Conservation (phyloP, 2,113 vertebrate species). For the Physeter macrocephalus region DNA sequence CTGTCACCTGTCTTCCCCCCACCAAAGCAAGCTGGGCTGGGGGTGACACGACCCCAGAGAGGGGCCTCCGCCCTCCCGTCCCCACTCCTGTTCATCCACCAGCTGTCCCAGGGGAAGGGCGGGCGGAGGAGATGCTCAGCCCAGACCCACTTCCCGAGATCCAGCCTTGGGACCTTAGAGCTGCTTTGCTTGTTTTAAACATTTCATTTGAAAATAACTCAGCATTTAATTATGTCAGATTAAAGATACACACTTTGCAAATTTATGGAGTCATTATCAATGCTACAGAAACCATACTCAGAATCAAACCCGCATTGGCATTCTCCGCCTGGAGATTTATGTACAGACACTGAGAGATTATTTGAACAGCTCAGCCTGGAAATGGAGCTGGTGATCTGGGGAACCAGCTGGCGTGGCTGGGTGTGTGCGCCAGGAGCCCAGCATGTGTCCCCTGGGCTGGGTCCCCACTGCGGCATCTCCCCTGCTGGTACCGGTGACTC, state of each 20-base stretch:
- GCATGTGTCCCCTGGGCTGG: fast-evolving
- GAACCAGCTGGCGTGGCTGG: fast-evolving
- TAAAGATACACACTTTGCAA: not conserved
- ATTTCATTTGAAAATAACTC: not conserved
- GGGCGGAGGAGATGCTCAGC: fast-evolving
- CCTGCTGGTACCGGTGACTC: fast-evolving
- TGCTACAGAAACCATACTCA: fast-evolving
- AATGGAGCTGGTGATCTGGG: fast-evolving
- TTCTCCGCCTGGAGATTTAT: fast-evolving
- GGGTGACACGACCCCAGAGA: fast-evolving
- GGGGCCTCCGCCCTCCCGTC: not conserved
- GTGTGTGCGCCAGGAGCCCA: not conserved
- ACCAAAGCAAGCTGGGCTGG: fast-evolving
- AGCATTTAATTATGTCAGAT: not conserved
- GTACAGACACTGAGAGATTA: fast-evolving
- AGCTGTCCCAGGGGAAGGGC: not conserved
- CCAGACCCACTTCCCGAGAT: fast-evolving
- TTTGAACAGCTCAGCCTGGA: not conserved
- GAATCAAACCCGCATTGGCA: fast-evolving
- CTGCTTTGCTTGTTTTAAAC: not conserved
- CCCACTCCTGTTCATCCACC: fast-evolving
- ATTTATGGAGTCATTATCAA: fast-evolving
- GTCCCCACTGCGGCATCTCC: fast-evolving
- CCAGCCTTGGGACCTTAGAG: not conserved
- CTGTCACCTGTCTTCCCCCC: fast-evolving